Conservation (phyloP, 2,888 invertebrate species). For the Anagyrus pseudococci region DNA sequence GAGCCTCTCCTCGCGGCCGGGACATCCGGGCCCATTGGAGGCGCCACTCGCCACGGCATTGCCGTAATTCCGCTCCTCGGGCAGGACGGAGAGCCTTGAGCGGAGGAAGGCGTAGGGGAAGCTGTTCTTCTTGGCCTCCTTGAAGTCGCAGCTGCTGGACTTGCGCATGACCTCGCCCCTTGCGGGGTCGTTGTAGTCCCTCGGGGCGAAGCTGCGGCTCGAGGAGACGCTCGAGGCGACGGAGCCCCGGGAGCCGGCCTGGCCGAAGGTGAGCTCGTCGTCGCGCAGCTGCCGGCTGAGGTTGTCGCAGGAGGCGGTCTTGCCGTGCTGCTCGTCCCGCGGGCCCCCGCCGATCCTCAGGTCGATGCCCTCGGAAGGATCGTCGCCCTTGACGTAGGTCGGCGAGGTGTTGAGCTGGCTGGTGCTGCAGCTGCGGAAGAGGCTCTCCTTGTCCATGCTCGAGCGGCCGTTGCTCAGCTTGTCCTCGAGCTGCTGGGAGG, state of each 20-base stretch:
- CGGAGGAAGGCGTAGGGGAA: conserved; percentile 81
- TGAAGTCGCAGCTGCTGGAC: conserved; percentile 57
- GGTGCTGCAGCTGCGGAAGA: conserved; percentile 81
- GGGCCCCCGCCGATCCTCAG: conserved; percentile 63
- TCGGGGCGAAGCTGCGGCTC: conserved; percentile 45
- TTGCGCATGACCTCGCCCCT: conserved; percentile 49
- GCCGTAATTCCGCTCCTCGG: conserved; percentile 69
- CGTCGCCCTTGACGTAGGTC: conserved; percentile 77
- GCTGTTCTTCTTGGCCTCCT: conserved; percentile 67
- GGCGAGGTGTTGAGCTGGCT: conserved; percentile 73
- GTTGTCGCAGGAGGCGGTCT: conserved; percentile 58
- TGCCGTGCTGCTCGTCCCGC: conserved; percentile 49
- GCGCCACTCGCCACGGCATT: conserved; percentile 62
- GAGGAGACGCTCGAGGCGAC: conserved; percentile 22
- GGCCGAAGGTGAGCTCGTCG: conserved; percentile 33
- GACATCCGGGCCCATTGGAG: conserved; percentile 38
- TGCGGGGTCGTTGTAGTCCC: conserved; percentile 49
- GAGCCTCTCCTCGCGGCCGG: conserved; percentile 65
- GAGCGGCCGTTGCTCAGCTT: conserved; percentile 9
- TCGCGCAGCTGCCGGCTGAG: conserved; percentile 43
- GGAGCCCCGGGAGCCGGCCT: conserved; percentile 27
- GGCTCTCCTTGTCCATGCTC: conserved; percentile 55
- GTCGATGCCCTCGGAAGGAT: conserved; percentile 81
- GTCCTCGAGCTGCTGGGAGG: conserved; percentile 62
- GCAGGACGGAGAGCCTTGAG: conserved; percentile 77